Percentiles rank a stretch among this genome's conserved stretches.
Conservation (phyloP, 2,888 invertebrate genomes). For the Caenorhabditis macrosperma region DNA sequence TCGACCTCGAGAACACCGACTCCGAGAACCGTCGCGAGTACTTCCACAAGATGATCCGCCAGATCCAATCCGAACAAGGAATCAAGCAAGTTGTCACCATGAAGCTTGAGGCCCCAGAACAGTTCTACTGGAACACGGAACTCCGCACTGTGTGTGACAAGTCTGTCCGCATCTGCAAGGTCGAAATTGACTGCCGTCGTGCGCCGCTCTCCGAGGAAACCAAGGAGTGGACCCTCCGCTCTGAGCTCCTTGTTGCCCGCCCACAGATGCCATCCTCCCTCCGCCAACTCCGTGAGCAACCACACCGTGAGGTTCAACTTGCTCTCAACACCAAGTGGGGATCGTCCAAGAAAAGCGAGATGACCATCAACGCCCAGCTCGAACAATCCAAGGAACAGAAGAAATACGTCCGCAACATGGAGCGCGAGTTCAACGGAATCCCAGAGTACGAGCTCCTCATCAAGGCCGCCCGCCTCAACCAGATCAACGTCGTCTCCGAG, state of each 20-base stretch:
- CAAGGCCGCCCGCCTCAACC: constrained; percentile 69
- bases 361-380: constrained; percentile 53
- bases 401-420: too few species aligned
- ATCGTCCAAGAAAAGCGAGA: constrained; percentile 60
- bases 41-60: constrained; percentile 48
- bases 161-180: constrained; percentile 47
- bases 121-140: constrained; percentile 34
- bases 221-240: constrained; percentile 66
- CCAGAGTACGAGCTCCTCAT: constrained; percentile 62
- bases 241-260: constrained; percentile 57
- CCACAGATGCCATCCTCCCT: constrained; percentile 66
- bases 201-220: constrained; percentile 52
- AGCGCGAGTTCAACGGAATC: too few species aligned
- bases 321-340: constrained; percentile 59
- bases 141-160: constrained; percentile 46
- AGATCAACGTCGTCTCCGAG: constrained; percentile 62
- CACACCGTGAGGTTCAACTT: constrained; percentile 61
- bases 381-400: too few species aligned
- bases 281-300: constrained; percentile 56
- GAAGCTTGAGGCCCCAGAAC: constrained; percentile 47
- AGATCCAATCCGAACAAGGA: constrained; percentile 40
- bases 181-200: constrained; percentile 38
- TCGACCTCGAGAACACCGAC: constrained; percentile 49
- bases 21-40: constrained; percentile 45
- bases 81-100: constrained; percentile 32